Base-by-base conservation (phyloP, 2,888 invertebrate genomes). In the Gryllus longicercus region DNA sequence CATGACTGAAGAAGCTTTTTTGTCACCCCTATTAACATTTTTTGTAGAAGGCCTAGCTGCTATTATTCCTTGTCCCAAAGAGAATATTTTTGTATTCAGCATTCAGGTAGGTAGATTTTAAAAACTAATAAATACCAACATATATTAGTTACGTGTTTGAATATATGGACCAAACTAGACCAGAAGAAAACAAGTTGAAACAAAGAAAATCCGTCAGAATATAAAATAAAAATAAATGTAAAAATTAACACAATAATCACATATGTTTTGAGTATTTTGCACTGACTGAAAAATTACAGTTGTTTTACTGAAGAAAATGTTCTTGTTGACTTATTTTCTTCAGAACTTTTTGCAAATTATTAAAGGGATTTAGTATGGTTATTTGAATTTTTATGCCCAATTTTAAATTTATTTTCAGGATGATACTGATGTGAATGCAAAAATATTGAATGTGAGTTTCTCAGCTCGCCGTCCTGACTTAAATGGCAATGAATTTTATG, bases 371-470 rank as follows among this genome's bases (percentile, higher is more conserved):
- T 78, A 77, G 10, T 79, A 18, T 51, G 18, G 77, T 76, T n/a
- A 79, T 80, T 51, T 63, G 18, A 18, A 12, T 81, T 76, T 74
- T 50, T 23, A 50, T 51, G 74, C 81, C 80, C 81, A 79, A 8
- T 5, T 38, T 8, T 38, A 38, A 38, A 38, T 79, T 77, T 81
- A 79, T 82, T 80, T 81, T 81, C 87, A 95, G 90, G 96, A 97
- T 85, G 97, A 97, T 86, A 95, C 95, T 0, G 97, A 97, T 85
- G 95, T 96, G 0, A 92, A 93, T 5, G 92, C 93, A 0, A 93
- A 94, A 85, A 95, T 98, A 80, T 87, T 98, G 25, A 98, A 98
- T 86, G 95, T 98, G 1, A 97, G 97, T 83, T 97, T 98, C 86
- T 96, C 97, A 0, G 96, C 97, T 0, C 90, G 92, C 81, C 89